Base-by-base conservation (phyloP, 2,113 vertebrate genomes). In the Chlorodrepanis virens region DNA sequence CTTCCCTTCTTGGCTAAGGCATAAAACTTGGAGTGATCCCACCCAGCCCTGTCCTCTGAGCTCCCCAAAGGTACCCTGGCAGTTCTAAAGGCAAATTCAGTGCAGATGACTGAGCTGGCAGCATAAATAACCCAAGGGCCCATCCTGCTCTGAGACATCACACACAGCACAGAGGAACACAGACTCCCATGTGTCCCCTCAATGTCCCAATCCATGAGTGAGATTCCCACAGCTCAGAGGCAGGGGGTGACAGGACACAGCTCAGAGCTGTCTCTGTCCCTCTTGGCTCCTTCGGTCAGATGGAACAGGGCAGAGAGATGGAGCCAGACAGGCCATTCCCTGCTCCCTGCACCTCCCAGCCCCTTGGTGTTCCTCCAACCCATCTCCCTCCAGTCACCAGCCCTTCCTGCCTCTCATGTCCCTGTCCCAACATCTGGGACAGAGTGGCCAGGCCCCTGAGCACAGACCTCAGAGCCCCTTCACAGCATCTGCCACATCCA, bases 11-110 rank as follows among this genome's bases (percentile, higher is more conserved):
- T 3, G 2, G 54, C 64, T 75, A 31, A 70, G 31, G 13, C 67
- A 82, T 39, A 67, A 77, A 94, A 25, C 47, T 74, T 44, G 37
- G 37, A 74, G 22, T n/a, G 78, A 67, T 33, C 50, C 13, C 39
- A 39, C 20, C n/a, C 71, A 86, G 47, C 8, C 63, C 35, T 54
- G 67, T 75, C 54, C 37, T 57, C 54, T 65, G 71, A 49, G 70
- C 53, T 90, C 44, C 47, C 44, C 64, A 83, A 74, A 89, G 25
- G 68, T 80, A 37, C 78, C 45, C 9, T 70, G 63, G 28, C 35
- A 79, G 54, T 54, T 83, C 56, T 42, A 61, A 92, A 63, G 28
- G 50, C 59, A 95, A 77, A 94, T 88, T 71, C 93, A 89, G 33
- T n/a, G 44, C 60, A 81, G 76, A 59, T 75, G 52, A 57, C 25